A percentile compares a stretch with the other conserved stretches of the same genome.
Conservation (phyloP, 2,888 invertebrate genomes). For the Pammene aurita region DNA sequence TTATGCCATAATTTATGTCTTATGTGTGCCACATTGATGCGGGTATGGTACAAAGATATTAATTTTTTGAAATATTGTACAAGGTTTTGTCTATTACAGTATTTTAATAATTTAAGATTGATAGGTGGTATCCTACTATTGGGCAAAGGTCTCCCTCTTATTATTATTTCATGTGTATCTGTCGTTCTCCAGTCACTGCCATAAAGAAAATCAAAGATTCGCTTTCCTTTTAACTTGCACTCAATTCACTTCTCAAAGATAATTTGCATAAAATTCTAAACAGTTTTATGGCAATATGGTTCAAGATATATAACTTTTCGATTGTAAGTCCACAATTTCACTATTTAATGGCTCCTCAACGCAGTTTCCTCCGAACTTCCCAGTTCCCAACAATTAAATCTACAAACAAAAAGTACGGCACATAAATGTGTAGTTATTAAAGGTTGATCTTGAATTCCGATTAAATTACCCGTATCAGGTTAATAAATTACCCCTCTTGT, state of each 20-base stretch:
- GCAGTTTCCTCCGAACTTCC: slow-evolving; percentile 21
- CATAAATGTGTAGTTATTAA: slow-evolving; percentile 35
- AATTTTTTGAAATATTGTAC: not conserved
- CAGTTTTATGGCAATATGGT: not conserved
- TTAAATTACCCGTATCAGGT: slow-evolving; percentile 66
- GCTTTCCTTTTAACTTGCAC: too few relatives aligned
- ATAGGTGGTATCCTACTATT: too few relatives aligned
- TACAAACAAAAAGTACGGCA: slow-evolving; percentile 33
- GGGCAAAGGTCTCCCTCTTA: too few relatives aligned
- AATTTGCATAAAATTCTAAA: not conserved
- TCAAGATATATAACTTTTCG: not conserved
- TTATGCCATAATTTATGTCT: slow-evolving; percentile 61
- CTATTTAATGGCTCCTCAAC: not conserved
- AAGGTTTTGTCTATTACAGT: too few relatives aligned
- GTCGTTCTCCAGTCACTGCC: too few relatives aligned
- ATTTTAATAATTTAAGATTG: too few relatives aligned
- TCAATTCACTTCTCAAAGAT: not conserved
- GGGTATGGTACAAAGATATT: slow-evolving; percentile 47
- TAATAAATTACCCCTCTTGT: slow-evolving; percentile 66
- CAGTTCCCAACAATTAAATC: slow-evolving; percentile 22
- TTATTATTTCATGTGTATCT: too few relatives aligned
- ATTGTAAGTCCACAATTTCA: slow-evolving; percentile 1
- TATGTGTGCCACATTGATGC: slow-evolving; percentile 60
- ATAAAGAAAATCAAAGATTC: too few relatives aligned
- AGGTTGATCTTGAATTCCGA: slow-evolving; percentile 56